Evolutionary conservation across 2,888 invertebrate species (phyloP).

Genomic region (Brachypterus glaber): DNA sequence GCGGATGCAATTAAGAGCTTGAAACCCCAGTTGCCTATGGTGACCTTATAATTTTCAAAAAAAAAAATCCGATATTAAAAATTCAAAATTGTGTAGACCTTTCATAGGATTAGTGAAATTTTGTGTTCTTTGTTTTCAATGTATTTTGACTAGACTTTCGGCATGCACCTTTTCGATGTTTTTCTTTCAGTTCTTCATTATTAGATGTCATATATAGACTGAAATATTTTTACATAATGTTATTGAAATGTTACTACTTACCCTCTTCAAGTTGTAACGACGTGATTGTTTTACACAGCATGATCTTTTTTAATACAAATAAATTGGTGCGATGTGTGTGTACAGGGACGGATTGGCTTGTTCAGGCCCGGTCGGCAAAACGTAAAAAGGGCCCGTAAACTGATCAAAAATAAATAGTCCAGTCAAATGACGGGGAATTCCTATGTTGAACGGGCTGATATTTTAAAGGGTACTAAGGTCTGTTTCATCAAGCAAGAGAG

Average conservation of each 20-base stretch:
- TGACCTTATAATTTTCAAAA: conserved; percentile 28
- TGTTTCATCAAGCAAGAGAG: no score
- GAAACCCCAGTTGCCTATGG: conserved; percentile 39
- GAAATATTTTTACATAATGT: conserved; percentile 33
- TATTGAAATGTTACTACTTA: conserved; percentile 25
- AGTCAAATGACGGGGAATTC: no score
- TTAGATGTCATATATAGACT: conserved; percentile 31
- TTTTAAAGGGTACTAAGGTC: no score
- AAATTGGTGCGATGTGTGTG: no score
- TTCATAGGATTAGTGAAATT: conserved; percentile 18
- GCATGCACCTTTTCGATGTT: conserved; percentile 26
- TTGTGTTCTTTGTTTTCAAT: conserved; percentile 24
- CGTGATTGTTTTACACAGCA: no score
- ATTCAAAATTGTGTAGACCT: conserved; percentile 28
- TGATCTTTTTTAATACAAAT: no score
- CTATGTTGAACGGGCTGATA: no score
- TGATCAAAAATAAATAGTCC: no score
- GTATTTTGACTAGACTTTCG: conserved; percentile 23
- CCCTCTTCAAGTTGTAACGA: not conserved
- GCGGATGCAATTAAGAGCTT: conserved; percentile 29
- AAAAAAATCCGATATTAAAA: no score
- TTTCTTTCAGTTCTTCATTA: conserved; percentile 15
- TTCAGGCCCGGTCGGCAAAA: no score
- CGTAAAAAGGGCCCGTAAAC: no score
- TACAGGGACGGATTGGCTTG: no score